Base-by-base conservation (phyloP, 2,797 vertebrate genomes). In the Triplophysa bombifrons region DNA sequence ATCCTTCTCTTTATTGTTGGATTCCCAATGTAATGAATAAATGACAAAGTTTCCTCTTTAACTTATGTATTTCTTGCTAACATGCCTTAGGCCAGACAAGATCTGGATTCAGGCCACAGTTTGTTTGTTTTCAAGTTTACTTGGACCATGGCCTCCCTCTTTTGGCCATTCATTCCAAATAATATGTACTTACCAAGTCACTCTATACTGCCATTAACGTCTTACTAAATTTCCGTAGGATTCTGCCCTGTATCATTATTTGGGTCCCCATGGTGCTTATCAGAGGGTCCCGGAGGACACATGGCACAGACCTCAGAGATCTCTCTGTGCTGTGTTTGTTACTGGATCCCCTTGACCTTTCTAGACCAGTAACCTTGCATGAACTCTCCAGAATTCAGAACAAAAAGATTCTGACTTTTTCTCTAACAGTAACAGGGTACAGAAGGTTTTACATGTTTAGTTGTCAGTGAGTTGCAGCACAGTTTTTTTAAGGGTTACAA, bases 81-180 rank as follows among this genome's bases (percentile, higher is more conserved):
- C 50, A 30, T 16, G 3, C 27, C 38, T 65, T 53, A n/a, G 50
- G n/a, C 22, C 55, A 58, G 11, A 27, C 41, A 66, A 55, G 11
- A 25, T 27, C 27, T 76, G 34, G 55, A 17, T 56, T 44, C 34
- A 27, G 4, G 20, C 16, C 22, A 27, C 8, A 25, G 63, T 46
- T 76, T 76, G 64, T 76, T 76, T 76, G 38, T 76, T 67, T 76
- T 76, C 44, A 17, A 27, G 30, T 67, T 76, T 38, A 56, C 51
- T 67, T 76, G 51, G 74, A 67, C 74, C 50, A 25, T 66, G n/a
- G 13, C 48, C 7, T 75, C 16, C 20, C 20, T 7, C 67, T 44
- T 75, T 9, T 51, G 30, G 19, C 65, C 3, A 76, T 76, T 76
- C 19, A 10, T 56, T 67, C 12, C 11, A 67, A 76, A 30, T 67